Percentiles rank a stretch among this genome's conserved stretches.
phyloP scores from a whole-genome alignment of 2,797 vertebrate genomes.

The Spheniscus humboldti region DNA sequence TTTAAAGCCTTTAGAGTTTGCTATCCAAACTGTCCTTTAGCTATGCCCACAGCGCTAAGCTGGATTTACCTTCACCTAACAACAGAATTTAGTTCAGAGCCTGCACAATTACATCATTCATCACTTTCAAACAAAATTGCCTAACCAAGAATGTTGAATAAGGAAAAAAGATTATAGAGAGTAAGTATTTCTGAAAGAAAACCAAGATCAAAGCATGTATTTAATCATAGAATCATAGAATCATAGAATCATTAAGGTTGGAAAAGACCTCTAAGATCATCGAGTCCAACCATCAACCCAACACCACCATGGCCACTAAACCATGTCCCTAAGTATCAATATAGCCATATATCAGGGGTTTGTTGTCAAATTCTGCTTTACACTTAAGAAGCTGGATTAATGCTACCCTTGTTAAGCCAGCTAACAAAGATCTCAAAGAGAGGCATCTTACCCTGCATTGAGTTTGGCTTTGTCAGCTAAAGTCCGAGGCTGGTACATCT shows the following conservation, averaged over 20 bases:
- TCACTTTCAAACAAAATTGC: not conserved
- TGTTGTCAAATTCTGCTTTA: not conserved
- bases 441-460: conserved; percentile 82
- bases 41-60: not conserved
- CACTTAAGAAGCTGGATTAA: not conserved
- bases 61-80: not conserved
- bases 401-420: not conserved
- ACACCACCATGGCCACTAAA: no score
- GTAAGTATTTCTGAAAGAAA: not conserved
- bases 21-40: not conserved
- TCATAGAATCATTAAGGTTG: no score
- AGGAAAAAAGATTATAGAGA: not conserved
- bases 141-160: not conserved
- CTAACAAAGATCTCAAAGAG: not conserved
- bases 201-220: not conserved
- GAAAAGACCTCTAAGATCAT: no score
- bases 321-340: not conserved
- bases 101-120: not conserved
- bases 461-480: conserved; percentile 88
- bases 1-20: not conserved
- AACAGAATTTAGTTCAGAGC: not conserved
- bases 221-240: no score
- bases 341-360: not conserved
- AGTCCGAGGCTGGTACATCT: conserved; percentile 86
- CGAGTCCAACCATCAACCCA: no score